phyloP scores from a whole-genome alignment of 2,888 invertebrate species.

The Deilephila elpenor region DNA sequence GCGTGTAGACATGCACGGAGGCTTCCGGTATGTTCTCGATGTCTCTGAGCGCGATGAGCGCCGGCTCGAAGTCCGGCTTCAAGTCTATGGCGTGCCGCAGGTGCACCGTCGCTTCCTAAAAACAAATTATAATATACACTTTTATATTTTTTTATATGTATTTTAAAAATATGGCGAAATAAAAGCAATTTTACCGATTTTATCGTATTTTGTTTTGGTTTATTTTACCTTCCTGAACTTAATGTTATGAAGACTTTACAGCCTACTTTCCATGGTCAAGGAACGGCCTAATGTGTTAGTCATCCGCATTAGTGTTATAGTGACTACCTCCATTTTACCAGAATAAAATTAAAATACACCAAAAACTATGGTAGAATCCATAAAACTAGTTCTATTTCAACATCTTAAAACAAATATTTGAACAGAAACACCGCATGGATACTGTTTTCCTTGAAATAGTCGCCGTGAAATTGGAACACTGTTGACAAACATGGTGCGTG shows the following conservation, averaged over 20 bases:
- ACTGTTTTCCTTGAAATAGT: constrained; percentile 24
- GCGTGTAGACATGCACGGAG: constrained; percentile 92
- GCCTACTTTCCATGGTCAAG: too few relatives aligned
- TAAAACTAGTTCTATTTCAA: background rate
- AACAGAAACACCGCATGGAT: background rate
- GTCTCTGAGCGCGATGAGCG: constrained; percentile 90
- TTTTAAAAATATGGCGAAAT: too few relatives aligned
- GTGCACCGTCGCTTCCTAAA: constrained; percentile 92
- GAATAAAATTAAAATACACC: too few relatives aligned
- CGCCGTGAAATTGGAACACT: constrained; percentile 18
- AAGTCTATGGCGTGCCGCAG: constrained; percentile 92
- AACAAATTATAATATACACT: constrained; percentile 22
- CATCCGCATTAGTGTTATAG: too few relatives aligned
- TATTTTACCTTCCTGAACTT: too few relatives aligned
- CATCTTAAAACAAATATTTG: background rate
- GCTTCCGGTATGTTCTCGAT: constrained; percentile 92
- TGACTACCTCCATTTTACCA: too few relatives aligned
- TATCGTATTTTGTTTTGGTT: too few relatives aligned
- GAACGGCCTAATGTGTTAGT: too few relatives aligned
- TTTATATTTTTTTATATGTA: background rate
- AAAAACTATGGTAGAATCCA: too few relatives aligned
- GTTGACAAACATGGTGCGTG: constrained; percentile 24
- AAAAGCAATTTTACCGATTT: too few relatives aligned
- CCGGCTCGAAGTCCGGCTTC: constrained; percentile 94
- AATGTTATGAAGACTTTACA: too few relatives aligned